phyloP scores from a whole-genome alignment of 2,888 invertebrate genomes.

The Priocnemis perturbator region DNA sequence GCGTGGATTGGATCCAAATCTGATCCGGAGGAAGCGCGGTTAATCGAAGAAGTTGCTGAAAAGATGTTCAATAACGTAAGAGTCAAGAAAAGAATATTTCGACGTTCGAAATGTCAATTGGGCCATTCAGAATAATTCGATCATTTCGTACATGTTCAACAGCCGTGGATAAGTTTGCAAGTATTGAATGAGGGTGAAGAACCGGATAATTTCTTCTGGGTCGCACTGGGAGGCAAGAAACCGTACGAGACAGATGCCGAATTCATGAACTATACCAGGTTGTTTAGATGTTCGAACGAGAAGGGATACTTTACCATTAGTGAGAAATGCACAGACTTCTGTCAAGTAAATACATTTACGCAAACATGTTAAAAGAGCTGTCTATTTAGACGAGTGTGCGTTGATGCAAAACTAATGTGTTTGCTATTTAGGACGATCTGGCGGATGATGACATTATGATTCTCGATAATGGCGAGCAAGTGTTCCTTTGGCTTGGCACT shows the following conservation, averaged over 20 bases:
- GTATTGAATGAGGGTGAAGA: constrained; percentile 95
- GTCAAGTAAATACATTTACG: constrained; percentile 81
- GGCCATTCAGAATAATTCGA: too few relatives aligned
- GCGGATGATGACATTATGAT: constrained; percentile 99
- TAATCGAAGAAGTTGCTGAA: constrained; percentile 94
- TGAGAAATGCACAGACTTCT: constrained; percentile 98
- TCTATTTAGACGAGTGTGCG: background rate
- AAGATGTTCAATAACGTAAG: constrained; percentile 92
- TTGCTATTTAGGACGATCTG: constrained; percentile 88
- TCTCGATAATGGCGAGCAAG: constrained; percentile 97
- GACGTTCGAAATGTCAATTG: too few relatives aligned
- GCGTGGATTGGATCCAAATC: constrained; percentile 95
- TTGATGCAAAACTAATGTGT: background rate
- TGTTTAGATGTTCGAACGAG: constrained; percentile 99
- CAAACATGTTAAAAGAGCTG: too few relatives aligned
- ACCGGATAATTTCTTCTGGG: constrained; percentile 99
- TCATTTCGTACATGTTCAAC: too few relatives aligned
- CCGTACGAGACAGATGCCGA: constrained; percentile 91
- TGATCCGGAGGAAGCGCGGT: constrained; percentile 88
- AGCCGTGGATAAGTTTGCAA: constrained; percentile 80
- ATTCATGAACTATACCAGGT: constrained; percentile 93
- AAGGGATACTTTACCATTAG: constrained; percentile 99
- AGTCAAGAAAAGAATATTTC: constrained; percentile 36
- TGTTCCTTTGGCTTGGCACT: constrained; percentile 98
- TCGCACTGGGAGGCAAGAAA: constrained; percentile 93